Conservation (phyloP, 2,797 vertebrate species). For the Eulemur coronatus region DNA sequence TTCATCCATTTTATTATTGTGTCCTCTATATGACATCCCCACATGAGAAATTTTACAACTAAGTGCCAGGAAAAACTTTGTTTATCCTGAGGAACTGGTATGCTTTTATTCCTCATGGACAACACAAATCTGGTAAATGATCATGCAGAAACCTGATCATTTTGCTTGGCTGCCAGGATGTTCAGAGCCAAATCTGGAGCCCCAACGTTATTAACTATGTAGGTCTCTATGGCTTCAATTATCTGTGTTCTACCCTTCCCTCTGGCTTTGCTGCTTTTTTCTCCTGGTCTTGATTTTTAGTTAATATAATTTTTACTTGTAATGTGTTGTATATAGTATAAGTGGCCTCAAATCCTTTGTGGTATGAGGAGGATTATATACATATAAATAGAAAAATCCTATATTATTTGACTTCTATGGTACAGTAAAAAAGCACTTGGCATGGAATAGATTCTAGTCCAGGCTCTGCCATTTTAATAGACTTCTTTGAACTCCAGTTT, state of each 20-base stretch:
- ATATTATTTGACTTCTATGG: conserved; percentile 23
- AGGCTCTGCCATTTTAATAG: background rate
- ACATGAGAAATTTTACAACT: conserved; percentile 47
- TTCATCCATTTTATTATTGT: conserved; percentile 27
- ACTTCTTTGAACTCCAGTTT: conserved; percentile 41
- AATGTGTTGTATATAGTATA: background rate
- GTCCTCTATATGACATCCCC: conserved; percentile 42
- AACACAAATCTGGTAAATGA: conserved; percentile 49
- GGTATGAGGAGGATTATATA: background rate
- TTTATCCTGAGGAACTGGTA: conserved; percentile 35
- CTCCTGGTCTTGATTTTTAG: conserved; percentile 22
- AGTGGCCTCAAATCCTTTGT: background rate
- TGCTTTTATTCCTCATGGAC: conserved; percentile 62
- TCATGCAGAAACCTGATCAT: conserved; percentile 43
- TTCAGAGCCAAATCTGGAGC: conserved; percentile 45
- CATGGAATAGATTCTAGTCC: conserved; percentile 18
- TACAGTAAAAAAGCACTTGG: background rate
- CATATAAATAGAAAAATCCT: conserved; percentile 10
- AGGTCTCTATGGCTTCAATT: conserved; percentile 13
- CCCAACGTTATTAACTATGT: conserved; percentile 41
- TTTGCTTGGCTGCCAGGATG: conserved; percentile 46
- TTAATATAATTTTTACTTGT: conserved; percentile 48
- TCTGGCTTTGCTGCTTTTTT: background rate
- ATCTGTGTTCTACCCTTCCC: background rate
- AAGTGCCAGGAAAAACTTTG: conserved; percentile 58